Percentiles rank a stretch among this genome's conserved stretches.
phyloP scores from a whole-genome alignment of 2,888 invertebrate genomes.

The Xylota sylvarum region DNA sequence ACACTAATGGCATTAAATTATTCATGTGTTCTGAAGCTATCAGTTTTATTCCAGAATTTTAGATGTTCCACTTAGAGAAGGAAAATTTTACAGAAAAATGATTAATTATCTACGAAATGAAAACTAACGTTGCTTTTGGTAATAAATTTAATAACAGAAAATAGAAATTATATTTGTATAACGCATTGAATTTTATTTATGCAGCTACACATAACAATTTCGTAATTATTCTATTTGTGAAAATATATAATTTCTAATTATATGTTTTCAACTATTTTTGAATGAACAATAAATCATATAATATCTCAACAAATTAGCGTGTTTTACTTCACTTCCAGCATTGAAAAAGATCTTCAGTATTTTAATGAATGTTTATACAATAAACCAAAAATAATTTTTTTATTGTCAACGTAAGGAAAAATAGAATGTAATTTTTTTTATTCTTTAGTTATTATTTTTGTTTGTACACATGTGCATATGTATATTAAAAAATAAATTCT shows the following conservation, averaged over 20 bases:
- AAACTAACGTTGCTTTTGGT: not conserved
- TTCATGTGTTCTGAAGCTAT: not conserved
- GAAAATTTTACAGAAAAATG: not conserved
- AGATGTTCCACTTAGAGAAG: not conserved
- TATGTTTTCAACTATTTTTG: not conserved
- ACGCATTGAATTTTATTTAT: not conserved
- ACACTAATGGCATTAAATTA: slow-evolving; percentile 1
- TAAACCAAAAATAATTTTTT: too few species aligned
- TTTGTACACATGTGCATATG: too few species aligned
- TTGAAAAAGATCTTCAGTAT: not conserved
- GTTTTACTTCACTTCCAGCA: not conserved
- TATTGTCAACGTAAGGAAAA: too few species aligned
- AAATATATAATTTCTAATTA: not conserved
- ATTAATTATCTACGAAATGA: not conserved
- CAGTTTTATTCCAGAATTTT: not conserved
- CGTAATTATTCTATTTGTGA: not conserved
- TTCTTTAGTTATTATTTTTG: too few species aligned
- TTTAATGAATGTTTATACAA: too few species aligned
- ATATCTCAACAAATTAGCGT: not conserved
- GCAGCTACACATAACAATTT: not conserved
- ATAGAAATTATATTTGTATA: not conserved
- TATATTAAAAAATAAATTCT: too few species aligned
- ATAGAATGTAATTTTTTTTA: too few species aligned
- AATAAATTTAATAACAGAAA: not conserved
- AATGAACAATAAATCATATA: not conserved